phyloP scores from a whole-genome alignment of 2,113 vertebrate species.

The Phasianus colchicus region DNA sequence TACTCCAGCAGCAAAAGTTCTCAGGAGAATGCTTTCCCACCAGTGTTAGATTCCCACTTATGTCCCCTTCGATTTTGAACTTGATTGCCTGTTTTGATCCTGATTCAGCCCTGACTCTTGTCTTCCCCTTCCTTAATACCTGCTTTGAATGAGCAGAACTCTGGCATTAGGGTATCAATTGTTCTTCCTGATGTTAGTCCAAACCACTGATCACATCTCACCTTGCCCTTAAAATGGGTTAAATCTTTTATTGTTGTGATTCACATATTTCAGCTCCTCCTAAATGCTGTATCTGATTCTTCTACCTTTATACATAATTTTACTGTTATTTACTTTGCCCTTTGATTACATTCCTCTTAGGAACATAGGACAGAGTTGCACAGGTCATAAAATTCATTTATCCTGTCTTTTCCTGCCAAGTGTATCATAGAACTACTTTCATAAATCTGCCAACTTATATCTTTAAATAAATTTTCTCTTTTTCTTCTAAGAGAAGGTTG shows the following conservation, averaged over 20 bases:
- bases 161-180: not conserved
- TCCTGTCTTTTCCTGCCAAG: not conserved
- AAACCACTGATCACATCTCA: not conserved
- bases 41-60: not conserved
- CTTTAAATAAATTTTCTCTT: not conserved
- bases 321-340: not conserved
- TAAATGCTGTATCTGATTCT: not conserved
- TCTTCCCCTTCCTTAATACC: not conserved
- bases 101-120: not conserved
- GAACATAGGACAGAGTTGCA: not conserved
- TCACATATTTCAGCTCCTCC: not conserved
- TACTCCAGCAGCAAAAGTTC: not conserved
- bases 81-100: not conserved
- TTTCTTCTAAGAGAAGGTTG: not conserved
- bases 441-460: not conserved
- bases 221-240: not conserved
- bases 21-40: not conserved
- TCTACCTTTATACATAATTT: not conserved
- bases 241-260: not conserved
- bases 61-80: slow-evolving; percentile 1
- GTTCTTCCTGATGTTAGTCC: not conserved
- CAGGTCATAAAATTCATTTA: not conserved
- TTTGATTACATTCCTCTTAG: slow-evolving; percentile 2
- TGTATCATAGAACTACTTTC: not conserved
- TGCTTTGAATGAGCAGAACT: not conserved